Evolutionary conservation across 1,140 invertebrate genomes (phyloP).

Genomic region (Camponotus pennsylvanicus): DNA sequence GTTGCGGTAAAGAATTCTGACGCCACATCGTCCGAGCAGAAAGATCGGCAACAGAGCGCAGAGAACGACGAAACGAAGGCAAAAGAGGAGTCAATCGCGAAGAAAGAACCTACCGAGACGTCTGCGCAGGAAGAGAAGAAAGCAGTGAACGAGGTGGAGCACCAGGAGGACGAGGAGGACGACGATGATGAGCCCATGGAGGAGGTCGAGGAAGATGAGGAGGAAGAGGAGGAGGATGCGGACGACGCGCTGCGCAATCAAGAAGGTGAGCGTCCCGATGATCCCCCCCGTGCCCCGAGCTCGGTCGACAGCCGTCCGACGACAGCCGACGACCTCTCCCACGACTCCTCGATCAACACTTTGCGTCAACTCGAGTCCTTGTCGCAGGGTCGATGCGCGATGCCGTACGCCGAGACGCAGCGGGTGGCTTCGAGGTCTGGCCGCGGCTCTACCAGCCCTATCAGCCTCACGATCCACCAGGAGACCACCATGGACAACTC

Average conservation of each 20-base stretch:
- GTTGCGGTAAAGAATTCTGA: conserved; percentile 30
- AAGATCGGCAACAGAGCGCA: conserved; percentile 45
- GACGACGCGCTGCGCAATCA: conserved; percentile 80
- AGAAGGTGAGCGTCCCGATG: conserved; percentile 86
- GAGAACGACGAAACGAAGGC: conserved; percentile 55
- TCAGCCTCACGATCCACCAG: conserved; percentile 82
- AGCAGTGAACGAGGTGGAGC: conserved; percentile 72
- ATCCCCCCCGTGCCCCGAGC: conserved; percentile 86
- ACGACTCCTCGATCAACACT: conserved; percentile 89
- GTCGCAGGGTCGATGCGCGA: conserved; percentile 90
- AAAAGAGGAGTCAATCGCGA: conserved; percentile 27
- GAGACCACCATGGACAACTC: conserved; percentile 83
- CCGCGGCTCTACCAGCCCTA: conserved; percentile 85
- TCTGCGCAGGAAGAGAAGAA: conserved; percentile 39
- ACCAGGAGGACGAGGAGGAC: conserved; percentile 70
- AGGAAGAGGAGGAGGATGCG: conserved; percentile 80
- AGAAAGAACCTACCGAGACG: conserved; percentile 46
- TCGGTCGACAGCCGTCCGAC: conserved; percentile 87
- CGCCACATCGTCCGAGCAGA: conserved; percentile 34
- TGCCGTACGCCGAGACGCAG: conserved; percentile 78
- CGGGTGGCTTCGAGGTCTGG: conserved; percentile 83
- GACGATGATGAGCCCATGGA: conserved; percentile 67
- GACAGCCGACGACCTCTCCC: conserved; percentile 87
- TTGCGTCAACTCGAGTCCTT: conserved; percentile 93
- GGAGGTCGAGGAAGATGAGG: conserved; percentile 73